These are phyloP conservation scores for Polydrusus cervinus DNA, from an alignment of 2,888 invertebrate genomes.

Conservation along the genomic window DNA sequence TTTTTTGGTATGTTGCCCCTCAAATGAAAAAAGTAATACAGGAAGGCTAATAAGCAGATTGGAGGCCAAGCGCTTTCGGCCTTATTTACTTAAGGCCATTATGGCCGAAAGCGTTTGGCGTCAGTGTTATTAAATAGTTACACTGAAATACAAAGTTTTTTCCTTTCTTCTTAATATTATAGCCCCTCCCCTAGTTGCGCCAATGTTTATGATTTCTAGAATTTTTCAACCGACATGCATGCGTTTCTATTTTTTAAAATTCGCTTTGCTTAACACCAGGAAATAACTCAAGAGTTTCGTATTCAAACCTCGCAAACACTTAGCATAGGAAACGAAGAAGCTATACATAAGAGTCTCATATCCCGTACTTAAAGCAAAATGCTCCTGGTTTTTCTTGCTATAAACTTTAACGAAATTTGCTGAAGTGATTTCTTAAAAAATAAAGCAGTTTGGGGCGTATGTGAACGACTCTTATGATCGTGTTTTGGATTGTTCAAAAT, in stretches of 20 bases:
- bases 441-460: background rate
- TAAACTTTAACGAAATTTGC: constrained; percentile 20
- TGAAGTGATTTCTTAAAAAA: constrained; percentile 19
- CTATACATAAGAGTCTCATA: constrained; percentile 24
- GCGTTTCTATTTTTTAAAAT: constrained; percentile 12
- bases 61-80: too few relatives aligned
- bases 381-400: constrained; percentile 15
- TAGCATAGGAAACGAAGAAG: constrained; percentile 24
- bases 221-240: background rate
- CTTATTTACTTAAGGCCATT: too few relatives aligned
- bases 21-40: too few relatives aligned
- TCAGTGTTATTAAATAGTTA: too few relatives aligned
- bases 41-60: too few relatives aligned
- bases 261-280: background rate
- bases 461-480: constrained; percentile 16
- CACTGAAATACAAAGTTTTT: too few relatives aligned
- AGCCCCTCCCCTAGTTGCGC: too few relatives aligned
- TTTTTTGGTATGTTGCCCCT: too few relatives aligned
- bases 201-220: too few relatives aligned
- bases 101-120: too few relatives aligned
- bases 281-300: constrained; percentile 12
- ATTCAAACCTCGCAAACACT: constrained; percentile 25
- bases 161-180: too few relatives aligned
- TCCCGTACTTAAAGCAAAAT: constrained; percentile 23
- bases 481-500: background rate